Evolutionary conservation across 2,797 vertebrate genomes (phyloP), one percentile per base, ranked within the genome.

Genomic region (Spea hammondii): DNA sequence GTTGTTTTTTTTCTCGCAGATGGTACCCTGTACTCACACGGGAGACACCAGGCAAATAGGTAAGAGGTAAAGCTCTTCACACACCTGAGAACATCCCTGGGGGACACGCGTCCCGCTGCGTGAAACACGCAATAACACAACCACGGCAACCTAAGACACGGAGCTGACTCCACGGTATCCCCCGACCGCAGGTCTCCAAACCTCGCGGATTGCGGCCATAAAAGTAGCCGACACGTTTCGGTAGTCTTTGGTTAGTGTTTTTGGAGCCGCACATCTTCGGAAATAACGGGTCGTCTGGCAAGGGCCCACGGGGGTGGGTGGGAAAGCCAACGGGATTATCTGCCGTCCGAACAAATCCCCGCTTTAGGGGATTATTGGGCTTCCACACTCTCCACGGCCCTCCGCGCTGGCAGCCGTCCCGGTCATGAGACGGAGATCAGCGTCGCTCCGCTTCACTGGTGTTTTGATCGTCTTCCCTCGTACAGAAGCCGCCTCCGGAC

Each of bases 21-120:
- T 47, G 73, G 85, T 49, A 75, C 74, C 4, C 78, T 78, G 47
- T 88, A 84, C 4, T 14, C 78, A 47, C 84, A 82, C 0, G 82
- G 49, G 55, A 64, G 49, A 66, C 80, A 62, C 49, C 54, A 87
- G 57, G 0, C 75, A 45, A 83, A 84, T 0, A 62, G 86, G 87
- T 88, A 83, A 87, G 87, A 78, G 0, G 1, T 1, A 51, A 47
- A 10, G 79, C 67, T n/a, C 50, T 47, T 74, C 49, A 57, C n/a
- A 49, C 70, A 79, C 67, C 48, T 78, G 65, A 12, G n/a, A 13
- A 57, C n/a, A 5, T 13, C 12, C 55, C 5, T 57, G 11, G 55
- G n/a, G 55, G 12, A 10, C 55, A 57, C 55, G 11, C 1, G n/a
- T 57, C 59, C 14, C 59, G 6, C 59, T 9, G 4, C 32, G 9